Base-by-base conservation (phyloP, 2,113 vertebrate species). In the Pithys albifrons region DNA sequence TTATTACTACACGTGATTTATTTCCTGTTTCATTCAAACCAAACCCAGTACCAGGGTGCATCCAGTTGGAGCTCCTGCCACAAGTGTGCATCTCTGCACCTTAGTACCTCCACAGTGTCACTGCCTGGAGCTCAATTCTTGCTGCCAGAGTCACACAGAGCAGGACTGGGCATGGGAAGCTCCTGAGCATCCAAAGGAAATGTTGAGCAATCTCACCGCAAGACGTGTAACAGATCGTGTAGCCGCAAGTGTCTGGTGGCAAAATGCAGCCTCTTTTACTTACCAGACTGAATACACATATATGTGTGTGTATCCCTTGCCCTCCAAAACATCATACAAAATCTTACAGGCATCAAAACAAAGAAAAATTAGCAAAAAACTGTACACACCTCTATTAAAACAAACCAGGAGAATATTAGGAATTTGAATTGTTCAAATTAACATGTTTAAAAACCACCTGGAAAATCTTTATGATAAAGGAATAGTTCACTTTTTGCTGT, bases 291-390 rank as follows among this genome's bases (percentile, higher is more conserved):
- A 15, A 59, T 31, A 33, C 17, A 18, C 20, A n/a, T 7, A 29
- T 0, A 29, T 0, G 0, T 3, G 5, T 31, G 12, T 27, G 8
- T n/a, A 51, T 29, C 12, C 17, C n/a, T 57, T 61, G 57, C 70
- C 9, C 22, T 59, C 13, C 1, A 4, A 85, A 91, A 75, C 12
- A 64, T 9, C 28, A 58, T 51, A 57, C 14, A 77, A 80, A 74
- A 76, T 66, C 52, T 41, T 76, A 61, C 7, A 59, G 75, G 17
- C 29, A 48, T 13, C 18, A 70, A 66, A 88, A 65, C 5, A 8
- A 5, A 41, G 29, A 11, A 0, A 1, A 61, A 19, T 58, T 48
- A 6, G 52, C 59, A 81, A 62, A 27, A 24, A 79, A 3, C 3
- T 25, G 7, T 13, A 49, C 15, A 33, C 3, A 7, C 9, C 13